Conservation (phyloP, 2,888 invertebrate genomes). For the Cancer borealis region DNA sequence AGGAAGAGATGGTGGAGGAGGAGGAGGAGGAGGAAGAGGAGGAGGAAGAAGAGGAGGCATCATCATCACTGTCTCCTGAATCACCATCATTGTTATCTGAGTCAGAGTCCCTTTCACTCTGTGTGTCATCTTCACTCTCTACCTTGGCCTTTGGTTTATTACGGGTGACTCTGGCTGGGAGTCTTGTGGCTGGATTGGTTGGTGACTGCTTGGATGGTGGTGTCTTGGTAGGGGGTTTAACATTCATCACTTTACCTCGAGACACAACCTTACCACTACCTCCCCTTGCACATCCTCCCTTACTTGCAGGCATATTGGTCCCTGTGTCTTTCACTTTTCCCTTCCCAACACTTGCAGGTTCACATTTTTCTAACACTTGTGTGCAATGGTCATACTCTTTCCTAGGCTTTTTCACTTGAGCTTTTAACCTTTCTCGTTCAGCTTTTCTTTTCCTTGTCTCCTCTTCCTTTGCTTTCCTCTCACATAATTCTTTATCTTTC, state of each 20-base stretch:
- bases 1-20: constrained; percentile 39
- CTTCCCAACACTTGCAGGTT: not conserved
- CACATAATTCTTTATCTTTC: constrained; percentile 34
- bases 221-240: constrained; percentile 54
- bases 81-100: constrained; percentile 5
- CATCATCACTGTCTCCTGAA: constrained; percentile 15
- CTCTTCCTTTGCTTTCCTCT: constrained; percentile 52
- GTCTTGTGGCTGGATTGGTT: not conserved
- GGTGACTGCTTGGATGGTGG: not conserved
- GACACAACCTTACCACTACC: constrained; percentile 39
- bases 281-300: not conserved
- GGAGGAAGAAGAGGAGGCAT: constrained; percentile 12
- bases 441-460: constrained; percentile 52
- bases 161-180: constrained; percentile 53
- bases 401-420: constrained; percentile 5
- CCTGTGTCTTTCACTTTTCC: not conserved
- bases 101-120: constrained; percentile 60
- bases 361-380: not conserved
- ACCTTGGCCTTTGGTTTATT: constrained; percentile 50
- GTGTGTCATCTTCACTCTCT: constrained; percentile 58
- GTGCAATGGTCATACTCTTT: constrained; percentile 22
- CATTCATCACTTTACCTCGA: constrained; percentile 70
- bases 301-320: not conserved
- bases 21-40: constrained; percentile 1
- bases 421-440: constrained; percentile 15